Evolutionary conservation across 2,888 invertebrate species (phyloP).

Genomic region (Pachliopta kotzebuea): DNA sequence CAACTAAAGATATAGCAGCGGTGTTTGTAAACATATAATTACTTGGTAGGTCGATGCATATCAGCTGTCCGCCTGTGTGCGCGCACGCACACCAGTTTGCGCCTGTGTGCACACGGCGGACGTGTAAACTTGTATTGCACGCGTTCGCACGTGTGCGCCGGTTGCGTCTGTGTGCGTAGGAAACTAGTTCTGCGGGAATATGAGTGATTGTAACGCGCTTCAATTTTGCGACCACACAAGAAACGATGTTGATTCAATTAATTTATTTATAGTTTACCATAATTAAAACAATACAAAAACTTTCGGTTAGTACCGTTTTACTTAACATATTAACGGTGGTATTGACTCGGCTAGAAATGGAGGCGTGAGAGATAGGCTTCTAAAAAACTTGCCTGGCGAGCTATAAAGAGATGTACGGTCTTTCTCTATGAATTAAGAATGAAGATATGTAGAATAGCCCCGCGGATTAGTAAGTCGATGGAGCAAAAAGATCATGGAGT

Average conservation of each 20-base stretch:
- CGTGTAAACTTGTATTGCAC: conserved; percentile 28
- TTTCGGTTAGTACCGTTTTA: background rate
- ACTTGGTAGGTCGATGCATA: conserved; percentile 78
- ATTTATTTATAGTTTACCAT: conserved; percentile 42
- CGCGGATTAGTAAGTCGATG: too few relatives aligned
- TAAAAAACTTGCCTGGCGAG: too few relatives aligned
- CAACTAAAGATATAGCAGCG: conserved; percentile 48
- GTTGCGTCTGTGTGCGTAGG: conserved; percentile 39
- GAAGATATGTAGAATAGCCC: too few relatives aligned
- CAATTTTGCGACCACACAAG: conserved; percentile 55
- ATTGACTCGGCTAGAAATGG: background rate
- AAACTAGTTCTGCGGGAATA: conserved; percentile 66
- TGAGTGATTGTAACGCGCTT: conserved; percentile 56
- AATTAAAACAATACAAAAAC: conserved; percentile 15
- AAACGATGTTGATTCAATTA: conserved; percentile 52
- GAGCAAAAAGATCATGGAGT: too few relatives aligned
- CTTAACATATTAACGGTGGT: background rate
- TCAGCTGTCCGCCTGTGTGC: conserved; percentile 52
- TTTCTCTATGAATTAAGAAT: too few relatives aligned
- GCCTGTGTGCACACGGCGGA: conserved; percentile 32
- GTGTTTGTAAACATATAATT: conserved; percentile 80
- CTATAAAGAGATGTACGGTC: too few relatives aligned
- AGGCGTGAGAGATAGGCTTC: too few relatives aligned
- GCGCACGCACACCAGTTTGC: conserved; percentile 31
- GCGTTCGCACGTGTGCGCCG: conserved; percentile 26